Percentiles rank a stretch among this genome's conserved stretches.
Evolutionary conservation across 2,113 vertebrate species (phyloP).

Genomic region (Tetrax tetrax): DNA sequence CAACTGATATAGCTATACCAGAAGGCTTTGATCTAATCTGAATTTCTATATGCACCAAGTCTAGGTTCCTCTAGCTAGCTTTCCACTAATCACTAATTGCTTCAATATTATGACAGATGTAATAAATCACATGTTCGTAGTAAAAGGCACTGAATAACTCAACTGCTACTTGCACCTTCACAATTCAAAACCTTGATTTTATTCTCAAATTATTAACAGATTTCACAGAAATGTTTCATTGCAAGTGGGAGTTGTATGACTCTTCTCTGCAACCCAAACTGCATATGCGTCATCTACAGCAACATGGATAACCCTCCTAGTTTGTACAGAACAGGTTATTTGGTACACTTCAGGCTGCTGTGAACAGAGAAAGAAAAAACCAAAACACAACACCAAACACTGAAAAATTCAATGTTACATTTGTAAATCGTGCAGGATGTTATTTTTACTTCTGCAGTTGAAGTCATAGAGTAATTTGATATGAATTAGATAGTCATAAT

Average conservation of each 20-base stretch:
- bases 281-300: fast-evolving
- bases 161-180: neutral
- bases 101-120: neutral
- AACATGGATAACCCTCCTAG: neutral
- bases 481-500: neutral
- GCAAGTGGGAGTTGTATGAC: neutral
- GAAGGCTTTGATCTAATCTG: neutral
- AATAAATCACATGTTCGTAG: neutral
- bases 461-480: neutral
- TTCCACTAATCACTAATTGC: neutral
- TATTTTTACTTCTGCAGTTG: neutral
- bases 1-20: neutral
- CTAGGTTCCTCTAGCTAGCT: neutral
- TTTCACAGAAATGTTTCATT: neutral
- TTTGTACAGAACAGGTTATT: neutral
- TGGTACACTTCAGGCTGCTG: neutral
- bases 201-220: neutral
- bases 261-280: neutral
- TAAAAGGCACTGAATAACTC: neutral
- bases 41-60: neutral
- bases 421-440: neutral
- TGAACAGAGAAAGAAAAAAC: neutral
- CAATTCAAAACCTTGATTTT: neutral
- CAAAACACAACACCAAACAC: neutral
- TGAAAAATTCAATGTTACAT: neutral